phyloP scores from a whole-genome alignment of 2,797 vertebrate genomes.

The Fistularia tabacaria region DNA sequence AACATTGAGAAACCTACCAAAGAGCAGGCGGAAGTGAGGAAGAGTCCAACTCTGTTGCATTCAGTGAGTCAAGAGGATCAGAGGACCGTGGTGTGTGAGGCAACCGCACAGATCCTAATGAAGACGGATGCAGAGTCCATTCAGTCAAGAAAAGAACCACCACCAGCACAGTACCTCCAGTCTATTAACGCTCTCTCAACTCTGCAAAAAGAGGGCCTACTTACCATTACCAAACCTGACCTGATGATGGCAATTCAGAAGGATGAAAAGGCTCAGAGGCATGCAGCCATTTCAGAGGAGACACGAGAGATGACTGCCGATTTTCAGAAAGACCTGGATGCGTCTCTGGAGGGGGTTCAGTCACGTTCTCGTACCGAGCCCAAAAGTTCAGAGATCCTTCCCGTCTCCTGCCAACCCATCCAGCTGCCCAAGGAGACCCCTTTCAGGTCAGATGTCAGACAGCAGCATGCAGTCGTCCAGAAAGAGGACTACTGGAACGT shows the following conservation, averaged over 20 bases:
- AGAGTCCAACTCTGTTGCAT: slow-evolving; percentile 60
- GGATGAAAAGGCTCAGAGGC: slow-evolving; percentile 65
- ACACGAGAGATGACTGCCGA: slow-evolving; percentile 64
- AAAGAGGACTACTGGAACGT: slow-evolving; percentile 76
- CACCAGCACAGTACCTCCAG: slow-evolving; percentile 62
- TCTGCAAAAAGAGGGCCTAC: slow-evolving; percentile 74
- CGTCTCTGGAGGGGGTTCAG: slow-evolving; percentile 44
- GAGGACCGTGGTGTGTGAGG: slow-evolving; percentile 59
- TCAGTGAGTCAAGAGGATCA: slow-evolving; percentile 65
- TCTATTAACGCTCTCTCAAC: slow-evolving; percentile 40
- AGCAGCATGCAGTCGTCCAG: slow-evolving; percentile 72
- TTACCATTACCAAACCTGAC: slow-evolving; percentile 56
- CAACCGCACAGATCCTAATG: slow-evolving; percentile 48
- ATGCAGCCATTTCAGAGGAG: slow-evolving; percentile 68
- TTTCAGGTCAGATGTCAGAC: slow-evolving; percentile 46
- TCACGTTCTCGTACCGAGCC: slow-evolving; percentile 58
- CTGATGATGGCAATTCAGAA: slow-evolving; percentile 63
- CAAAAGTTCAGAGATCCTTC: slow-evolving; percentile 52
- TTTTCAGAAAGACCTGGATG: slow-evolving; percentile 57
- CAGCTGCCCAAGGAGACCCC: slow-evolving; percentile 74
- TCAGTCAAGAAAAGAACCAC: slow-evolving; percentile 55
- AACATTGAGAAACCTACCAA: slow-evolving; percentile 44
- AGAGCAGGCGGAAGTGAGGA: slow-evolving; percentile 52
- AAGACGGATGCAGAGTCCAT: slow-evolving; percentile 20
- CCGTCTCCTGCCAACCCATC: slow-evolving; percentile 60